Evolutionary conservation across 2,113 vertebrate genomes (phyloP).

Genomic region (Sitta europaea): DNA sequence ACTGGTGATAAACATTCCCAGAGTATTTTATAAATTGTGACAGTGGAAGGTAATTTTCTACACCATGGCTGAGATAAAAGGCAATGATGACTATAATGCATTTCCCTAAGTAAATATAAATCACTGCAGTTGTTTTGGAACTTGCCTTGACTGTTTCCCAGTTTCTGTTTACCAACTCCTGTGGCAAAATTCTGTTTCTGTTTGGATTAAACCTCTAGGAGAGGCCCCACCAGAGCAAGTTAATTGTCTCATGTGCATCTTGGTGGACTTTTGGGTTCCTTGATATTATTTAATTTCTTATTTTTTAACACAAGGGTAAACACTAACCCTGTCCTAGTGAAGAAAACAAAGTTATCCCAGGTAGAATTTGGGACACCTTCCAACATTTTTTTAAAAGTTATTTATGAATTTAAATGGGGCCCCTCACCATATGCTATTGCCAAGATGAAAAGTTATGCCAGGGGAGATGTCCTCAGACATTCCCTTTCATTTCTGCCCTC

Average conservation of each 20-base stretch:
- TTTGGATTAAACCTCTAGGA: background rate
- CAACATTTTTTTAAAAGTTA: background rate
- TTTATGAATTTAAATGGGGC: background rate
- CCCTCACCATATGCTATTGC: background rate
- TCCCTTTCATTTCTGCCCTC: background rate
- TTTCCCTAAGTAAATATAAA: background rate
- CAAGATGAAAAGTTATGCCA: background rate
- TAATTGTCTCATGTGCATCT: background rate
- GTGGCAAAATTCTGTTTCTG: background rate
- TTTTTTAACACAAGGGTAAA: background rate
- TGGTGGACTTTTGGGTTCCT: background rate
- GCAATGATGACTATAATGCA: background rate
- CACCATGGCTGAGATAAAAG: background rate
- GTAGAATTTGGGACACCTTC: background rate
- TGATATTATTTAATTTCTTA: background rate
- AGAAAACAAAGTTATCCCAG: background rate
- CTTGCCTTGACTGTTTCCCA: background rate
- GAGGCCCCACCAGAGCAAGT: background rate
- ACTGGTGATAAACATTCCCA: background rate
- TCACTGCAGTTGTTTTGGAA: background rate
- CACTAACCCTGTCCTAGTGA: background rate
- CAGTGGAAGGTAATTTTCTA: background rate
- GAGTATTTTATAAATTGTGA: constrained; percentile 22
- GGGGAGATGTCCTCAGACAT: background rate
- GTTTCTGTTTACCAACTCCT: background rate